These are phyloP conservation scores for Asbolus verrucosus DNA, from an alignment of 1,140 invertebrate genomes.

Conservation along the genomic window DNA sequence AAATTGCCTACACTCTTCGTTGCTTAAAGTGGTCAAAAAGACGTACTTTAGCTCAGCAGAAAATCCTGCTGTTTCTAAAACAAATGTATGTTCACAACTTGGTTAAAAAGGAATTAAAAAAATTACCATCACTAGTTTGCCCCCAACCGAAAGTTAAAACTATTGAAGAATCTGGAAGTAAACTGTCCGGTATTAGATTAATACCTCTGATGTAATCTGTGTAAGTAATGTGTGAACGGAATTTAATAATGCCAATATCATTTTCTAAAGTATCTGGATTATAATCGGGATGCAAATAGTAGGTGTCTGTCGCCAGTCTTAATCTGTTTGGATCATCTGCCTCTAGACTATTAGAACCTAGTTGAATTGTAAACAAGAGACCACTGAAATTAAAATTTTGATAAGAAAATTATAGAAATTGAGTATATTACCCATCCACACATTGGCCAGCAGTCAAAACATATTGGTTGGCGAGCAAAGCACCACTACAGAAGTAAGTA, in stretches of 20 bases:
- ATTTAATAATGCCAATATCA: conserved; percentile 11
- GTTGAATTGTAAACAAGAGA: neutral
- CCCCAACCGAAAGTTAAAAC: conserved; percentile 4
- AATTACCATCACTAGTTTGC: conserved; percentile 2
- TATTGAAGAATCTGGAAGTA: neutral
- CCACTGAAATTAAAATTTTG: neutral
- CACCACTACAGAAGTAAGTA: conserved; percentile 13
- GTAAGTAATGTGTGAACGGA: neutral
- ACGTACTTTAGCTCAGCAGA: neutral
- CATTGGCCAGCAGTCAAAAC: conserved; percentile 12
- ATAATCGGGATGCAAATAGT: conserved; percentile 9
- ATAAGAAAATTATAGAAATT: neutral
- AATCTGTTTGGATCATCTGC: conserved; percentile 1
- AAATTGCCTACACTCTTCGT: conserved; percentile 5
- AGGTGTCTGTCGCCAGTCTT: conserved; percentile 1
- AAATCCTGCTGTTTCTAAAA: conserved; percentile 6
- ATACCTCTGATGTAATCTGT: conserved; percentile 18
- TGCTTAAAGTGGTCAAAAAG: neutral
- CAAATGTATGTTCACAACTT: no score
- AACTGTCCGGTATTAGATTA: neutral
- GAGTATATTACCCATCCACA: neutral
- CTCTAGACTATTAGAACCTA: conserved; percentile 1
- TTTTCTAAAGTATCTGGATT: conserved; percentile 1
- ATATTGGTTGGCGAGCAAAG: conserved; percentile 1
- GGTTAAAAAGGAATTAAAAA: no score